phyloP scores from a whole-genome alignment of 2,888 invertebrate species.

The Cheilosia soror region DNA sequence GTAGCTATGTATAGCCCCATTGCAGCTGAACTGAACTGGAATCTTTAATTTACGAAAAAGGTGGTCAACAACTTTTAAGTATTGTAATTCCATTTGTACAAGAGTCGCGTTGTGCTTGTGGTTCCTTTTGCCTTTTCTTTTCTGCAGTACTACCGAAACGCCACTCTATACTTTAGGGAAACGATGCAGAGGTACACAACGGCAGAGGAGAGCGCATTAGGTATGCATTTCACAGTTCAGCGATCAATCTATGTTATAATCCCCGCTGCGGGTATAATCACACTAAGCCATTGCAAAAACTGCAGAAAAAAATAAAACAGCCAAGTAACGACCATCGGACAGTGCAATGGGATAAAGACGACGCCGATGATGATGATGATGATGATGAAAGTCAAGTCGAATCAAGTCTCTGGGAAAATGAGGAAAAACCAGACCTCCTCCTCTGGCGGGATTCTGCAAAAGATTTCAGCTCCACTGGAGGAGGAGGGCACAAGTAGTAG shows the following conservation, averaged over 20 bases:
- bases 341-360: conserved; percentile 49
- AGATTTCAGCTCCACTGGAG: conserved; percentile 2
- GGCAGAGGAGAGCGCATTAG: conserved; percentile 65
- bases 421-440: conserved; percentile 35
- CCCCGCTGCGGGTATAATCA: conserved; percentile 61
- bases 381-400: conserved; percentile 45
- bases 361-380: conserved; percentile 29
- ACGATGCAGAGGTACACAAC: conserved; percentile 27
- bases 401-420: conserved; percentile 59
- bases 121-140: conserved; percentile 21
- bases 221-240: conserved; percentile 75
- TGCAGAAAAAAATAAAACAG: neutral
- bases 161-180: conserved; percentile 39
- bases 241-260: conserved; percentile 75
- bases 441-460: conserved; percentile 51
- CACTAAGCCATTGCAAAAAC: conserved; percentile 57
- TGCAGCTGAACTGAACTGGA: conserved; percentile 26
- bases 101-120: conserved; percentile 52
- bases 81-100: conserved; percentile 68
- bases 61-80: conserved; percentile 65
- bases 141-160: conserved; percentile 42
- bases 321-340: conserved; percentile 34
- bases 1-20: neutral
- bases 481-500: neutral
- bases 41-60: conserved; percentile 61